These are phyloP conservation scores for Acleris literana DNA, from an alignment of 2,888 invertebrate species.

Conservation along the genomic window DNA sequence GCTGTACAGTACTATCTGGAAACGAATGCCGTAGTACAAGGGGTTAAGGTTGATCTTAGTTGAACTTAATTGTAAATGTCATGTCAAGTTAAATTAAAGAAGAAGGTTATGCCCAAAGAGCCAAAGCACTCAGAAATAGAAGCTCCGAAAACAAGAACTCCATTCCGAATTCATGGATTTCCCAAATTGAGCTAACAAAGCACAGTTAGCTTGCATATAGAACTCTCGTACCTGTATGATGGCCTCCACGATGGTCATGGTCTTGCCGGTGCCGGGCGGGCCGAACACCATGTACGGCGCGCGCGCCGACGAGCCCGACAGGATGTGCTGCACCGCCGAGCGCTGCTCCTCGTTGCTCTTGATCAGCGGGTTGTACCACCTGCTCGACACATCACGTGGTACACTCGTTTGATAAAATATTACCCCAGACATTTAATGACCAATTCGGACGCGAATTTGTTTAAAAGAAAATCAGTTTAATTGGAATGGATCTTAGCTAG, in stretches of 20 bases:
- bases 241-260: slow-evolving; percentile 73
- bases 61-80: too few relatives aligned
- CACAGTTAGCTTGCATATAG: background rate
- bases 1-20: slow-evolving; percentile 36
- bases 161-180: background rate
- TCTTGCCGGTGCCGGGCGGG: slow-evolving; percentile 92
- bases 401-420: too few relatives aligned
- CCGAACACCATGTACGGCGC: slow-evolving; percentile 91
- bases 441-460: too few relatives aligned
- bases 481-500: too few relatives aligned
- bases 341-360: slow-evolving; percentile 54
- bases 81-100: too few relatives aligned
- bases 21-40: slow-evolving; percentile 7
- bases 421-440: too few relatives aligned
- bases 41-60: too few relatives aligned
- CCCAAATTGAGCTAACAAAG: background rate
- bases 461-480: too few relatives aligned
- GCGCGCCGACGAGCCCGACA: slow-evolving; percentile 83
- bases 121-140: too few relatives aligned
- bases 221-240: slow-evolving; percentile 56
- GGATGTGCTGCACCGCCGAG: slow-evolving; percentile 84
- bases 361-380: slow-evolving; percentile 60
- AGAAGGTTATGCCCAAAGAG: too few relatives aligned
- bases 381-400: slow-evolving; percentile 33
- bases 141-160: too few relatives aligned